These are phyloP conservation scores for Lontra canadensis DNA, from an alignment of 2,113 vertebrate genomes.

Conservation along the genomic window DNA sequence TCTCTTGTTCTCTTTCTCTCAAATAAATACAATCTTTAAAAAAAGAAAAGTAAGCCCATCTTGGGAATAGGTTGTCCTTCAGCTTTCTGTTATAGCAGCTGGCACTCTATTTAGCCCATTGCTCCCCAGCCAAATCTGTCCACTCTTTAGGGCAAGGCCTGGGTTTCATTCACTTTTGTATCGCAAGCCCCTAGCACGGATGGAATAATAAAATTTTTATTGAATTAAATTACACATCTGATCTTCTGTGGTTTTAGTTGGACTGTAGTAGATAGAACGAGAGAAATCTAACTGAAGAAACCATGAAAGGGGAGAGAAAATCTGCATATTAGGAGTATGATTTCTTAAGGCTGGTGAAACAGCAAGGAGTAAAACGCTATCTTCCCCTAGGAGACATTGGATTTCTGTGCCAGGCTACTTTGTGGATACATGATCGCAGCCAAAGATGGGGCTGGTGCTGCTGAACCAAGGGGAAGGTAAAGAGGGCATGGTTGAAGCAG, in stretches of 20 bases:
- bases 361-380: background rate
- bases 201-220: slow-evolving; percentile 1
- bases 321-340: background rate
- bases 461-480: background rate
- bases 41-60: background rate
- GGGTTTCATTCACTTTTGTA: background rate
- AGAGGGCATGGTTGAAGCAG: background rate
- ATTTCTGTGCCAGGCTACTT: background rate
- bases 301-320: background rate
- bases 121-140: background rate
- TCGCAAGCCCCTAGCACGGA: background rate
- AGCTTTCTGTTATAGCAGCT: background rate
- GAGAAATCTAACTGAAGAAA: background rate
- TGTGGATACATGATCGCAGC: background rate
- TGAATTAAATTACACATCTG: background rate
- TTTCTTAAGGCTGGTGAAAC: slow-evolving; percentile 22
- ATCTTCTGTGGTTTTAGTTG: background rate
- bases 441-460: background rate
- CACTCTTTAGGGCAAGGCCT: background rate
- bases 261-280: background rate
- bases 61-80: background rate
- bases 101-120: background rate
- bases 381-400: background rate
- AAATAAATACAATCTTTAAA: too few relatives aligned
- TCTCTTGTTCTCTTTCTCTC: too few relatives aligned